Base-by-base conservation (phyloP, 2,888 invertebrate genomes). In the Agrochola litura region DNA sequence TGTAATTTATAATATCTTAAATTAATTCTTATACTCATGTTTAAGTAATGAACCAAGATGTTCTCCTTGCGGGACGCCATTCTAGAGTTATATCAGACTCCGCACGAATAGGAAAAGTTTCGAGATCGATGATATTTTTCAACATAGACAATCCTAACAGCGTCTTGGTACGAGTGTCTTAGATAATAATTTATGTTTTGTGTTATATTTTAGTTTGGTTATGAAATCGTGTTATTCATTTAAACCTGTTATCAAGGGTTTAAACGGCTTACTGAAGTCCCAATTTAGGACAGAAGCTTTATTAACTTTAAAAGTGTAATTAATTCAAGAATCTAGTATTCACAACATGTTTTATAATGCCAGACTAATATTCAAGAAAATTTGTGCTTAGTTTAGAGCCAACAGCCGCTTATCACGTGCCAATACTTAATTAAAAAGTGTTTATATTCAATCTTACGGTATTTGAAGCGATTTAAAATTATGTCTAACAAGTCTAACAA, bases 111-210 rank as follows among this genome's bases (percentile, higher is more conserved):
- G 88, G 91, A 91, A 92, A 92, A 90, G 92, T 90, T 90, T 91
- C 87, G 93, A 93, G 86, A 88, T 90, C 91, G 92, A 87, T 88
- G 72, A 86, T 84, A 89, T 86, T 87, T 85, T 87, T 88, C 87
- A 91, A 91, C 91, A 88, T 90, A 91, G 92, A 91, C 91, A 91
- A 82, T 88, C 93, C 94, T 96, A 96, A 96, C 96, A 96, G 96
- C 96, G 96, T 96, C 96, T 95, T 96, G 94, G 96, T 96, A 96
- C 96, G 96, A 96, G 96, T 96, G 96, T 91, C 88, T 94, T 95
- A 94, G 93, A 89, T 93, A 93, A 93, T 95, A 95, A 94, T 92
- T 89, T 90, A 84, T 92, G 91, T 89, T 91, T 90, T 92, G 89
- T 91, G 89, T 91, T 86, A 85, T 89, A 89, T 89, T 90, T 89